Evolutionary conservation across 2,113 vertebrate genomes (phyloP), one percentile per base, ranked within the genome.

Genomic region (Pygoscelis antarcticus): DNA sequence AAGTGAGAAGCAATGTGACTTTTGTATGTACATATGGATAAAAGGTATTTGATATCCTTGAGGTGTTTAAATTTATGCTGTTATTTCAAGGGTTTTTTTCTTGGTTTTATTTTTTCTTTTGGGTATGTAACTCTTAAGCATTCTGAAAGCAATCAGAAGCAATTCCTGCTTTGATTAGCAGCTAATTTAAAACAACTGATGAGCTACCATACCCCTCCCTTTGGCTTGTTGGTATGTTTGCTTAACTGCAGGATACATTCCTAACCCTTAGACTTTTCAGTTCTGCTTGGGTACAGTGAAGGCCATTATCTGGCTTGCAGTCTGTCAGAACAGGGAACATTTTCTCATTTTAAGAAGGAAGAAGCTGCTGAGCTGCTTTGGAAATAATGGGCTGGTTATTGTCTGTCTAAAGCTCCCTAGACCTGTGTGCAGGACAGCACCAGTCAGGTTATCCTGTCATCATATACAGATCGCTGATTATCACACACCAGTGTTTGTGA

Each of bases 381-480:
- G 95, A 91, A 96, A 83, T 52, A 88, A 72, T 3, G 62, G 89
- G 60, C 83, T 94, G 68, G 51, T 96, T 85, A 68, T 90, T 89
- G 62, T 96, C 88, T 75, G 52, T 49, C 70, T 92, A 75, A 93
- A 95, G 87, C 89, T 91, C 75, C 94, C 72, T 68, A 44, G 92
- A 89, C 69, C 94, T 84, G 79, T 62, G 91, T 69, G 77, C 66
- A 40, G 81, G 95, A 83, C 90, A 97, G 93, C 94, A 93, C 58
- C 80, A 94, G 93, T 85, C 58, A 22, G 90, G 92, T 90, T 96
- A 90, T 95, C 97, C 97, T 95, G 96, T 42, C 97, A 94, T 97
- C 95, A 81, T 85, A 11, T 15, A 83, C 92, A 97, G 97, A 95
- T 98, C 94, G 97, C 97, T 98, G 98, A 98, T 98, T 97, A 97